phyloP scores from a whole-genome alignment of 2,797 vertebrate genomes.

The Lepus oiostolus region DNA sequence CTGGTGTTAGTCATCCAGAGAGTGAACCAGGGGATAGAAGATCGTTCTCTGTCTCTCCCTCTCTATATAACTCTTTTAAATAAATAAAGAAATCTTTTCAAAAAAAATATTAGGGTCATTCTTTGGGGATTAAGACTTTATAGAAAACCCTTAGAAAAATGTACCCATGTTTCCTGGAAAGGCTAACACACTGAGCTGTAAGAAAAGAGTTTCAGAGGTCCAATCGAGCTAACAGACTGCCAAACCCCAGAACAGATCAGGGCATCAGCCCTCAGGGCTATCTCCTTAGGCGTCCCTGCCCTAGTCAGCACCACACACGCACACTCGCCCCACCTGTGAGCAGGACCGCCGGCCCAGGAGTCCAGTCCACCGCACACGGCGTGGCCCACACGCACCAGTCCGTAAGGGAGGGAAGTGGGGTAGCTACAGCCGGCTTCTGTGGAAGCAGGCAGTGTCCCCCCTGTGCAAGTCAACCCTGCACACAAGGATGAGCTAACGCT shows the following conservation, averaged over 20 bases:
- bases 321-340: background rate
- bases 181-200: background rate
- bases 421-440: background rate
- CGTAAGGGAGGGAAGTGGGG: background rate
- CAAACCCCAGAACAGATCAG: background rate
- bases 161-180: background rate
- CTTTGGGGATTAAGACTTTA: background rate
- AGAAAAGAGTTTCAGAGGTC: background rate
- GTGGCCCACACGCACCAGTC: no score
- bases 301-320: background rate
- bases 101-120: background rate
- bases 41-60: no score
- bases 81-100: no score
- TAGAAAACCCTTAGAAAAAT: background rate
- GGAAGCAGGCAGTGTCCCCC: background rate
- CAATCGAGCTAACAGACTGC: background rate
- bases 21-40: no score
- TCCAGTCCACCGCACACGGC: background rate
- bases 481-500: background rate
- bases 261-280: background rate
- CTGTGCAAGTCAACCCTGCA: background rate
- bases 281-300: background rate
- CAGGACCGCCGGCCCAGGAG: background rate
- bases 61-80: no score
- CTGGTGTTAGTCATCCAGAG: no score